Evolutionary conservation across 2,888 invertebrate genomes (phyloP).

Genomic region (Dasypogon diadema): DNA sequence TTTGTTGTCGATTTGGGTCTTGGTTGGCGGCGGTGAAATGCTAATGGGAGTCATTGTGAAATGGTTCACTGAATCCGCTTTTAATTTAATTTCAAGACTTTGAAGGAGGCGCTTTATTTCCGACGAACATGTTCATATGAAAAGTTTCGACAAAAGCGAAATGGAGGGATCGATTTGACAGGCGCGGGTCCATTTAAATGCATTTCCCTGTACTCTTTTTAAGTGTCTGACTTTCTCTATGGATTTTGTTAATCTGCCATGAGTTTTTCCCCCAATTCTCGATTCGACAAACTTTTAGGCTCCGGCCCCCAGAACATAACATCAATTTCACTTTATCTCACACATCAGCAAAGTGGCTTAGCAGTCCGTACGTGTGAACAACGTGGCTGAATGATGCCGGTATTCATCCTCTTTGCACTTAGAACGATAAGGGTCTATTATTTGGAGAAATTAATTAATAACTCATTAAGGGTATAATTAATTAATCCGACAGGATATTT

Average conservation of each 20-base stretch:
- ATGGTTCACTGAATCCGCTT: neutral
- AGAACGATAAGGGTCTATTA: neutral
- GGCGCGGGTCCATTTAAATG: too few species aligned
- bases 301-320: too few species aligned
- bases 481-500: slow-evolving; percentile 35
- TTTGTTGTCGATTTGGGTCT: slow-evolving; percentile 19
- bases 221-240: too few species aligned
- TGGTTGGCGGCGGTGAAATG: slow-evolving; percentile 10
- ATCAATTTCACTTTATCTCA: too few species aligned
- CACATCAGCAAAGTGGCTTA: too few species aligned
- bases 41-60: slow-evolving; percentile 20
- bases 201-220: too few species aligned
- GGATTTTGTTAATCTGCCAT: too few species aligned
- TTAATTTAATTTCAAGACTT: slow-evolving; percentile 4
- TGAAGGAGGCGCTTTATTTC: neutral
- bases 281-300: neutral
- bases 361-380: too few species aligned
- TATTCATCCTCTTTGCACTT: neutral
- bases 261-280: too few species aligned
- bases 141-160: too few species aligned
- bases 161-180: neutral
- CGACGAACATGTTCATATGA: too few species aligned
- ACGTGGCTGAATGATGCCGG: too few species aligned
- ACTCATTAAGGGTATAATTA: slow-evolving; percentile 40
- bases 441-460: slow-evolving; percentile 37